A percentile compares a stretch with the other conserved stretches of the same genome.
Evolutionary conservation across 2,797 vertebrate species (phyloP).

Genomic region (Avahi laniger): DNA sequence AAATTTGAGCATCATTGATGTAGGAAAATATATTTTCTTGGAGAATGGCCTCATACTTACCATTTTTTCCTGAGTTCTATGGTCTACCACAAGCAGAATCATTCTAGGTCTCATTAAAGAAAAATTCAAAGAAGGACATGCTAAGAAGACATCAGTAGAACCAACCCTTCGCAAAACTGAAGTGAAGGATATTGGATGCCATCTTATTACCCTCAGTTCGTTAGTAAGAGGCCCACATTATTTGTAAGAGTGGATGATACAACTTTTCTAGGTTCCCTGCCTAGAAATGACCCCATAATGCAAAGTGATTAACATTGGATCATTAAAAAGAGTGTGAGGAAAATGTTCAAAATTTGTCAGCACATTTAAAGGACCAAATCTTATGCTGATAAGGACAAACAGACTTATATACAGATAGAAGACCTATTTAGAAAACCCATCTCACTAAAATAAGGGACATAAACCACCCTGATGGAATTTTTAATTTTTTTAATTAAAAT

Average conservation of each 20-base stretch:
- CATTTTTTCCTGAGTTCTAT: slow-evolving; percentile 20
- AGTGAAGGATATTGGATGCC: background rate
- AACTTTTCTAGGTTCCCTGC: background rate
- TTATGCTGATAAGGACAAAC: background rate
- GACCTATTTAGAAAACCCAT: background rate
- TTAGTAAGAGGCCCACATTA: background rate
- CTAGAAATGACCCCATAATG: background rate
- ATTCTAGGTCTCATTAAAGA: background rate
- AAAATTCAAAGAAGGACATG: background rate
- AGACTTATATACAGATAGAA: background rate
- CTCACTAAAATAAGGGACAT: background rate
- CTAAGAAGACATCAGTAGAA: background rate
- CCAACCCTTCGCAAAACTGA: background rate
- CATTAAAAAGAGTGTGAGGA: background rate
- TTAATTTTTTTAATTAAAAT: background rate
- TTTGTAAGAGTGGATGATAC: background rate
- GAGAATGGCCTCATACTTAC: background rate
- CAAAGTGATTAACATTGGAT: background rate
- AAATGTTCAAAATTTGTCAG: slow-evolving; percentile 42
- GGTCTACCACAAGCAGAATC: background rate
- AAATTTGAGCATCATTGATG: background rate
- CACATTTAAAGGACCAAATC: slow-evolving; percentile 28
- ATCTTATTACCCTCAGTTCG: background rate
- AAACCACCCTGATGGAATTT: background rate
- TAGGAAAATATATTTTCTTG: slow-evolving; percentile 18